Evolutionary conservation across 2,797 vertebrate genomes (phyloP).

Genomic region (Schizopygopsis malacanthus): DNA sequence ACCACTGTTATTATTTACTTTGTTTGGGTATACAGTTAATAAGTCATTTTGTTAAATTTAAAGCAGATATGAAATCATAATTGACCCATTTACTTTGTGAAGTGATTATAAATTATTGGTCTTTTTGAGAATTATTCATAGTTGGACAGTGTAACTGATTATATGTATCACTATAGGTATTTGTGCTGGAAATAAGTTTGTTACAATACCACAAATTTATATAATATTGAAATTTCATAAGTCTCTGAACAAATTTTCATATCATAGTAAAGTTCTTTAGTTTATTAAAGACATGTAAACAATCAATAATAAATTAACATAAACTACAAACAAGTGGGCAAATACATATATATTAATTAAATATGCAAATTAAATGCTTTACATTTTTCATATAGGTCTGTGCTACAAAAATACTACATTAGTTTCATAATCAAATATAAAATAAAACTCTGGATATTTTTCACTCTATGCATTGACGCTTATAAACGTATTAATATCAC

Average conservation of each 20-base stretch:
- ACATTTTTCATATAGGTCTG: not conserved
- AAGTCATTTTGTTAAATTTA: not conserved
- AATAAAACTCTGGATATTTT: not conserved
- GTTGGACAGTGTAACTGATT: not conserved
- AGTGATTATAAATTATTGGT: not conserved
- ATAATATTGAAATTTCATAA: not conserved
- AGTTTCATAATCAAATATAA: not conserved
- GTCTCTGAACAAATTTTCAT: not conserved
- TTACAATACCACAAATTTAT: not conserved
- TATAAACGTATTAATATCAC: not conserved
- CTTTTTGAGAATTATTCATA: too few species aligned
- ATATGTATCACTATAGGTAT: not conserved
- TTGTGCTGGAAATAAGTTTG: not conserved
- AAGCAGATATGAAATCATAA: not conserved
- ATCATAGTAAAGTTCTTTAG: not conserved
- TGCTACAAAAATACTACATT: not conserved
- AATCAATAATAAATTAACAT: not conserved
- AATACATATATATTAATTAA: not conserved
- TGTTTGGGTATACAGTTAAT: not conserved
- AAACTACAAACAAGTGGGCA: not conserved
- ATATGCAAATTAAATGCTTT: not conserved
- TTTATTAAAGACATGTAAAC: not conserved
- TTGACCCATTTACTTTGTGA: not conserved
- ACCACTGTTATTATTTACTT: not conserved
- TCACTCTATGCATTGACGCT: not conserved